Conservation (phyloP, 2,888 invertebrate genomes). For the Cataglyphis albicans region DNA sequence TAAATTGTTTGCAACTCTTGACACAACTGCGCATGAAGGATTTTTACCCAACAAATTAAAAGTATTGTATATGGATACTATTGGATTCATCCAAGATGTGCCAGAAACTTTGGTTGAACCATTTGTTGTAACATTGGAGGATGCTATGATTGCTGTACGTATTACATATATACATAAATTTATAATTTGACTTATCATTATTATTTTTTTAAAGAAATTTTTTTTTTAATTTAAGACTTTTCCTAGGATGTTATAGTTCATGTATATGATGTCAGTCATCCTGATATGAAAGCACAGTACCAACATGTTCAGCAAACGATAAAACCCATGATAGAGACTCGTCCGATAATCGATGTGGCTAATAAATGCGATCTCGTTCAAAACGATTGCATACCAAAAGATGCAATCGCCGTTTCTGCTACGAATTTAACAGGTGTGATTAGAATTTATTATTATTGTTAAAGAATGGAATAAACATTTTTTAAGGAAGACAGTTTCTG, state of each 20-base stretch:
- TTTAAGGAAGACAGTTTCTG: background rate
- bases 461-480: background rate
- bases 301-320: constrained; percentile 91
- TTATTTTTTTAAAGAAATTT: background rate
- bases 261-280: constrained; percentile 92
- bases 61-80: constrained; percentile 93
- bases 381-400: constrained; percentile 70
- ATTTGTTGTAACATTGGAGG: constrained; percentile 93
- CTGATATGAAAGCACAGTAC: constrained; percentile 90
- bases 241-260: constrained; percentile 92
- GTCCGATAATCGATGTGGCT: constrained; percentile 89
- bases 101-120: constrained; percentile 92
- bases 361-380: constrained; percentile 91
- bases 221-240: constrained; percentile 42
- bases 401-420: constrained; percentile 86
- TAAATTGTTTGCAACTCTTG: constrained; percentile 94
- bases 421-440: constrained; percentile 84
- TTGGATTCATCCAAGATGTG: constrained; percentile 95
- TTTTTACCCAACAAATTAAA: constrained; percentile 89
- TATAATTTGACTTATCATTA: background rate
- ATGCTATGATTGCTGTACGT: constrained; percentile 90
- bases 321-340: constrained; percentile 86
- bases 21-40: constrained; percentile 93
- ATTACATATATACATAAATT: constrained; percentile 67
- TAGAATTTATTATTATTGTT: background rate